phyloP scores from a whole-genome alignment of 2,888 invertebrate species.

The Drosophila infuscata region DNA sequence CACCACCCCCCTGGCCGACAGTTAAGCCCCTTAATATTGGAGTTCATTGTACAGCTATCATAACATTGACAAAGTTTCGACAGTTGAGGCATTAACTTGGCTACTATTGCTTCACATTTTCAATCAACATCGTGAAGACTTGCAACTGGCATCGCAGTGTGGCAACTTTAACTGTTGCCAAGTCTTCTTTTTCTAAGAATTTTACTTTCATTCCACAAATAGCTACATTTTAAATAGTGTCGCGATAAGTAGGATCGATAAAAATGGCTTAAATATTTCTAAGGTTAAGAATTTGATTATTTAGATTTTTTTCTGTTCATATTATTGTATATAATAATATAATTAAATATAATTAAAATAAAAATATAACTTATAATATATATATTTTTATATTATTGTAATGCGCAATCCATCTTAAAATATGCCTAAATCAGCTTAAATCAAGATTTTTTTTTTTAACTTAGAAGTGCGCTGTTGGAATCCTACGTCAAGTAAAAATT shows the following conservation, averaged over 20 bases:
- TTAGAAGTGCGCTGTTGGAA: too few species aligned
- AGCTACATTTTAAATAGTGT: neutral
- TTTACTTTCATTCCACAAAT: neutral
- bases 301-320: too few species aligned
- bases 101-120: constrained; percentile 54
- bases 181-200: constrained; percentile 19
- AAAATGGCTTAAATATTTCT: neutral
- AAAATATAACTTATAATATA: too few species aligned
- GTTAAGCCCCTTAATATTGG: constrained; percentile 8
- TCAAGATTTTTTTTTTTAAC: rapidly evolving
- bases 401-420: neutral
- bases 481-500: neutral
- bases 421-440: neutral
- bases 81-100: constrained; percentile 64
- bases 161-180: constrained; percentile 48
- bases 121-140: constrained; percentile 50
- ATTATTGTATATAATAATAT: too few species aligned
- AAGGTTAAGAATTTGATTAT: neutral
- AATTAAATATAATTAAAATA: too few species aligned
- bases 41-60: constrained; percentile 74
- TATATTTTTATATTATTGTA: too few species aligned
- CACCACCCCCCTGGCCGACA: neutral
- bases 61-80: constrained; percentile 71
- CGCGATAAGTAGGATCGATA: neutral
- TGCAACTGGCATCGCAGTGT: neutral